These are phyloP conservation scores for Cecropterus lyciades DNA, from an alignment of 1,140 invertebrate species.

Conservation along the genomic window DNA sequence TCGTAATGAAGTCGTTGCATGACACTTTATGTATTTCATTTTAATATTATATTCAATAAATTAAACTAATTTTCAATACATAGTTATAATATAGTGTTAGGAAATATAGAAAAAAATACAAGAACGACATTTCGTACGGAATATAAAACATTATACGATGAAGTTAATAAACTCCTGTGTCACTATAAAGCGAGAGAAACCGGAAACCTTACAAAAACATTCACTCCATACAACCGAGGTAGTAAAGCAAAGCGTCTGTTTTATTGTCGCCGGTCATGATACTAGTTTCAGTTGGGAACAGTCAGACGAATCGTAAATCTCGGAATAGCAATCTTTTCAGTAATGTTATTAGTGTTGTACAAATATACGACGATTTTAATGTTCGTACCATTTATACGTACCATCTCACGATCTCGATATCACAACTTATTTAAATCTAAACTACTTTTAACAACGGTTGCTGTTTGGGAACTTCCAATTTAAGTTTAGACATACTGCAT, in stretches of 20 bases:
- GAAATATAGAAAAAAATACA: too few relatives aligned
- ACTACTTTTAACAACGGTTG: neutral
- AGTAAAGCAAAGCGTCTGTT: conserved; percentile 49
- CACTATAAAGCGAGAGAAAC: conserved; percentile 41
- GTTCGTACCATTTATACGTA: neutral
- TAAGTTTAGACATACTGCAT: conserved; percentile 32
- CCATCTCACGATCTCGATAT: neutral
- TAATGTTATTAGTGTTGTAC: conserved; percentile 45
- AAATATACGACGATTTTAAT: conserved; percentile 35
- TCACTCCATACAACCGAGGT: conserved; percentile 37
- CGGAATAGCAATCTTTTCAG: conserved; percentile 50
- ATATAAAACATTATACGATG: neutral
- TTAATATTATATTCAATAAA: too few relatives aligned
- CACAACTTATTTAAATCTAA: neutral
- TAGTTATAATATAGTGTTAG: too few relatives aligned
- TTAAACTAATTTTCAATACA: too few relatives aligned
- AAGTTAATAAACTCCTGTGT: conserved; percentile 22
- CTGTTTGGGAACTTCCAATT: conserved; percentile 8
- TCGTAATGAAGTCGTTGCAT: conserved; percentile 2
- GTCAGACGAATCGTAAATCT: conserved; percentile 54
- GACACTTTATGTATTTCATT: neutral
- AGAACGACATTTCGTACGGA: neutral
- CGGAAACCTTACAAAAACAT: conserved; percentile 59
- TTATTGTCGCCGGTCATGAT: conserved; percentile 52
- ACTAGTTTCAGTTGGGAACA: conserved; percentile 50